These are phyloP conservation scores for Falco novaeseelandiae DNA, from an alignment of 2,797 vertebrate genomes.

Conservation along the genomic window DNA sequence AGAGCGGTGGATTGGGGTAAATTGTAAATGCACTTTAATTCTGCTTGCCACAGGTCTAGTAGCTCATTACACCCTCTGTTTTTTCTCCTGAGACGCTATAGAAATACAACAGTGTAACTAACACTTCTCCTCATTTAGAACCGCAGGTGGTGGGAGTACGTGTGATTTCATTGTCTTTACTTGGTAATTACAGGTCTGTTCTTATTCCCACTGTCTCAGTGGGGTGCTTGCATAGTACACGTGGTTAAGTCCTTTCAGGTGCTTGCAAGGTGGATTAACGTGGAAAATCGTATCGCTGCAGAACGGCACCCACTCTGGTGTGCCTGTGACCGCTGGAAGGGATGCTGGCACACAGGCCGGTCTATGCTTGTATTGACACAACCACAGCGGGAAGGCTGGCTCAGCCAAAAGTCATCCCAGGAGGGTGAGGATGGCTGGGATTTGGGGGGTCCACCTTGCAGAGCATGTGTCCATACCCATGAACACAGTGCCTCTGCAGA, in stretches of 20 bases:
- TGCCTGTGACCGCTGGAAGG: background rate
- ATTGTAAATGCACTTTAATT: conserved; percentile 60
- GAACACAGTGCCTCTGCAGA: background rate
- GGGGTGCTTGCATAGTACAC: conserved; percentile 12
- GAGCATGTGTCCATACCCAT: background rate
- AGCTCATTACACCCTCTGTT: conserved; percentile 60
- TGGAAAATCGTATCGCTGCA: background rate
- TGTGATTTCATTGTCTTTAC: conserved; percentile 75
- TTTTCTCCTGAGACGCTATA: conserved; percentile 63
- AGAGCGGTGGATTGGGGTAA: conserved; percentile 28
- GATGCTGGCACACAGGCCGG: background rate
- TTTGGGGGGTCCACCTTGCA: background rate
- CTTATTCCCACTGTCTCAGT: conserved; percentile 58
- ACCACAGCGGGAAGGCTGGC: fast-evolving
- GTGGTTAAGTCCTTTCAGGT: conserved; percentile 63
- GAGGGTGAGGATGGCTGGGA: background rate
- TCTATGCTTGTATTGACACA: background rate
- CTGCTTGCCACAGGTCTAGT: conserved; percentile 55
- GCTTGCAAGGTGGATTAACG: conserved; percentile 44
- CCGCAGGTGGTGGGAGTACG: conserved; percentile 51
- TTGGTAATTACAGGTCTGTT: conserved; percentile 73
- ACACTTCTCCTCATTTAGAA: conserved; percentile 73
- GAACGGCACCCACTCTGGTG: background rate
- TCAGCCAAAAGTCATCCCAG: background rate
- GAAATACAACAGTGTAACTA: conserved; percentile 73